Base-by-base conservation (phyloP, 1,140 invertebrate species). In the Mylabris phalerata region DNA sequence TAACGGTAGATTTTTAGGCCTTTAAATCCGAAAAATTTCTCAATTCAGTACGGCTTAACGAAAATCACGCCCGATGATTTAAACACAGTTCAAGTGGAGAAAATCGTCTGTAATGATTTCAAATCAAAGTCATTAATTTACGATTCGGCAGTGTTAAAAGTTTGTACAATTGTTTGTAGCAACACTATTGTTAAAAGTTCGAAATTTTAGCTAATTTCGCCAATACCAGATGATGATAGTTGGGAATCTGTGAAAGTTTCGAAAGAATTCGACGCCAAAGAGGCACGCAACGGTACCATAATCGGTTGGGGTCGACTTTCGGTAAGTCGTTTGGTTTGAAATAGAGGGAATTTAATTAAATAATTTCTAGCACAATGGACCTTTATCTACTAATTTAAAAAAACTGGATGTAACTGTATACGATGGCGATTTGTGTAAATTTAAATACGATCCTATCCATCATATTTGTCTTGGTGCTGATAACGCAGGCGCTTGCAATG, bases 391-490 rank as follows among this genome's bases (percentile, higher is more conserved):
- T 19, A 57, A 9, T 9, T 38, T 63, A 10, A 58, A 63, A 57
- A 63, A 63, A 49, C 10, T 60, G 11, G 40, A 56, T n/a, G 59
- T 63, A 7, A 48, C 48, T 32, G 54, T 60, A 24, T 63, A 50
- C 40, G 50, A 50, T 47, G 52, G 60, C 45, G 41, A 51, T 38
- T 52, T 50, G 27, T 63, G 61, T 45, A 43, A 48, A 39, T 45
- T 13, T 41, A 19, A 11, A 9, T 48, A 32, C 38, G 47, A 63
- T 41, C 59, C 54, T 44, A 10, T 13, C 0, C 61, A 63, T 45
- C 61, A 63, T 48, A 60, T 63, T 48, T 63, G 61, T 40, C 60
- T 63, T 39, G 61, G 61, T 3, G 57, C 61, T 9, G 11, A 43
- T n/a, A 40, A 19, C 39, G 61, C 57, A 13, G 61, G 61, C 3